Percentiles rank a stretch among this genome's conserved stretches.
Evolutionary conservation across 2,797 vertebrate genomes (phyloP).

Genomic region (Sebastes dallii): DNA sequence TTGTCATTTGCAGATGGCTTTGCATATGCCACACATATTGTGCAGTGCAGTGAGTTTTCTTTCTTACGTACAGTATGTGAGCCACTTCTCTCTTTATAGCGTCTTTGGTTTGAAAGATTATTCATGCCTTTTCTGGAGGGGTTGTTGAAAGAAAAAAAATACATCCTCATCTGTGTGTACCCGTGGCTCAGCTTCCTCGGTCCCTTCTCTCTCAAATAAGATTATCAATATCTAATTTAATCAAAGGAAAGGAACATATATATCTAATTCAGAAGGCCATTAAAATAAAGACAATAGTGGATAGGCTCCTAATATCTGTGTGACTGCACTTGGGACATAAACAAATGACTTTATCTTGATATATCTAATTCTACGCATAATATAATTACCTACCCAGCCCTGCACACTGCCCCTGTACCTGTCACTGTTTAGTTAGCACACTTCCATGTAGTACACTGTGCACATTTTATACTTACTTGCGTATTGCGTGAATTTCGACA

Average conservation of each 20-base stretch:
- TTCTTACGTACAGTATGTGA: not conserved
- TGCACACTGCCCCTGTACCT: no score
- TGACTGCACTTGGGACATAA: not conserved
- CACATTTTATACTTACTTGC: no score
- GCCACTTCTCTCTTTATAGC: not conserved
- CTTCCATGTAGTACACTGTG: no score
- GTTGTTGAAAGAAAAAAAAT: not conserved
- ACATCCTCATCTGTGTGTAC: not conserved
- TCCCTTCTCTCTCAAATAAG: no score
- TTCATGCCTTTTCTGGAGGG: not conserved
- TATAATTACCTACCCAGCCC: no score
- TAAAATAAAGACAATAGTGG: not conserved
- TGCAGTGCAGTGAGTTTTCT: not conserved
- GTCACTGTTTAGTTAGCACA: no score
- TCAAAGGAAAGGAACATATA: not conserved
- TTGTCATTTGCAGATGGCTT: not conserved
- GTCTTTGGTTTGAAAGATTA: not conserved
- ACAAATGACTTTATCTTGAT: no score
- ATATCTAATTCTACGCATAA: no score
- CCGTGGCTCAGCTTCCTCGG: no score
- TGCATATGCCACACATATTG: not conserved
- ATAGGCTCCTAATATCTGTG: not conserved
- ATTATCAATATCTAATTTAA: not conserved
- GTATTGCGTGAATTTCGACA: no score
- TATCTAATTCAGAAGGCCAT: not conserved